Conservation (phyloP, 30 jellyfish, hydroid and myxozoan genomes). For the Haliclystus octoradiatus region DNA sequence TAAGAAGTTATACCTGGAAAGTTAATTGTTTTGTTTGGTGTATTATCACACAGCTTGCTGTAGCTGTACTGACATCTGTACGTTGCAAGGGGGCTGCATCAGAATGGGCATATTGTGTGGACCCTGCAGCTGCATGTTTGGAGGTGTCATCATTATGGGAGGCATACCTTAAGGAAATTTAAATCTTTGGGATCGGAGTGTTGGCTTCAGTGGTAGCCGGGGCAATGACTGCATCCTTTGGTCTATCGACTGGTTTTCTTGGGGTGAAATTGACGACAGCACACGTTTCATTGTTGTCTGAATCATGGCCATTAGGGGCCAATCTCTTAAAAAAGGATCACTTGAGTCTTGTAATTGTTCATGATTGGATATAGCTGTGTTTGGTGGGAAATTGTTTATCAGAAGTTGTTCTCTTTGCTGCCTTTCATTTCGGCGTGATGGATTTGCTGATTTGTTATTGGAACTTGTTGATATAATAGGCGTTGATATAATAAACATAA, state of each 20-base stretch:
- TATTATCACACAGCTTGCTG: neutral
- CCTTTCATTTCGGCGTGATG: no score
- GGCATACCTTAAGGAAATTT: no score
- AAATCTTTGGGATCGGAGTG: neutral
- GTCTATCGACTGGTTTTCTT: neutral
- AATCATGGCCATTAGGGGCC: conserved; percentile 1
- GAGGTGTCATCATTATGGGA: neutral
- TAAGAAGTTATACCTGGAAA: neutral
- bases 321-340: neutral
- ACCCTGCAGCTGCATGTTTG: no score
- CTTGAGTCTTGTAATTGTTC: no score
- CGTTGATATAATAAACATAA: no score
- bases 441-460: no score
- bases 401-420: no score
- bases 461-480: no score
- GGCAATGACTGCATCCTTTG: neutral
- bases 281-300: neutral
- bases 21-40: no score
- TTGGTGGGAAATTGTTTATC: no score
- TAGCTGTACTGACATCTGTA: neutral
- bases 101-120: no score
- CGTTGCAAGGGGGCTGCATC: neutral
- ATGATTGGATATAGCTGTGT: no score
- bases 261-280: neutral
- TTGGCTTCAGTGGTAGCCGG: neutral